Evolutionary conservation across 2,113 vertebrate species (phyloP).

Genomic region (Syngnathus scovelli): DNA sequence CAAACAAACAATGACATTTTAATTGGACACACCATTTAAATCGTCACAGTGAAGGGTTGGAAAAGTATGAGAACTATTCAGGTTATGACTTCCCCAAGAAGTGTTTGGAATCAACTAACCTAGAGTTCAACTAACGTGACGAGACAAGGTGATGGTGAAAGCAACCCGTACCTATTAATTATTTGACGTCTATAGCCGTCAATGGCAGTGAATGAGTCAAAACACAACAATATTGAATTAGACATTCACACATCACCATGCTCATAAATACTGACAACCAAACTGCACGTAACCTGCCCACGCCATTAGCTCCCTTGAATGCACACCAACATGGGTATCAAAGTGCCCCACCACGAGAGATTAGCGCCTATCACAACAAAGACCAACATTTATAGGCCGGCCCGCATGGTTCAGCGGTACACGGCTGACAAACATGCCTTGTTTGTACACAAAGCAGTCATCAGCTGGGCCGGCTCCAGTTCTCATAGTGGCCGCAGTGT

Average conservation of each 20-base stretch:
- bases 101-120: too few relatives aligned
- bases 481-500: conserved; percentile 60
- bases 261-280: not conserved
- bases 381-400: conserved; percentile 33
- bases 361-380: conserved; percentile 45
- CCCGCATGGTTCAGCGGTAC: conserved; percentile 42
- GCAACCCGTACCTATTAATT: too few relatives aligned
- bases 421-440: conserved; percentile 56
- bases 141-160: too few relatives aligned
- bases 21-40: too few relatives aligned
- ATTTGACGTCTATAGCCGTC: too few relatives aligned
- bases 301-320: conserved; percentile 7
- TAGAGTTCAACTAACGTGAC: too few relatives aligned
- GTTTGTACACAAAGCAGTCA: conserved; percentile 65
- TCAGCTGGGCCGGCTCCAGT: conserved; percentile 44
- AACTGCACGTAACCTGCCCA: conserved; percentile 4
- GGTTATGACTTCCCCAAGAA: too few relatives aligned
- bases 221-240: too few relatives aligned
- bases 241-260: not conserved
- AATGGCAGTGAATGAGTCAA: too few relatives aligned
- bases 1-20: too few relatives aligned
- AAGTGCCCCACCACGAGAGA: conserved; percentile 26
- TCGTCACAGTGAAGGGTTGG: too few relatives aligned
- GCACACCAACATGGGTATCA: conserved; percentile 29
- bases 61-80: too few relatives aligned